Conservation (phyloP, 2,113 vertebrate genomes). For the Nettapus auritus region DNA sequence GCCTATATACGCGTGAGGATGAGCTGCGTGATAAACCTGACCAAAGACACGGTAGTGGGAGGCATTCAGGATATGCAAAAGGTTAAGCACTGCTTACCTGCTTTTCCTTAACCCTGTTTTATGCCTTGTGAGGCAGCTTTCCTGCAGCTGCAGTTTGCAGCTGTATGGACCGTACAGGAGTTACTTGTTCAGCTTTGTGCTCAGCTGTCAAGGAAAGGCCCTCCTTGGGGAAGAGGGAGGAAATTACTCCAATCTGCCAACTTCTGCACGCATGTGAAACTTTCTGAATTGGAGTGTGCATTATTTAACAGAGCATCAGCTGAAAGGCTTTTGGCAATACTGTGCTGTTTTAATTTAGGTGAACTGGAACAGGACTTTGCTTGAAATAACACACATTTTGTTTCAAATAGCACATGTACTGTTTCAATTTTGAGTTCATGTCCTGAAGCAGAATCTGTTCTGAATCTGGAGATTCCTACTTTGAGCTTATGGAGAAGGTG, state of each 20-base stretch:
- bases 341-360: conserved; percentile 46
- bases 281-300: conserved; percentile 65
- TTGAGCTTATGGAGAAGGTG: not conserved
- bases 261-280: conserved; percentile 46
- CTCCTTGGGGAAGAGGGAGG: not conserved
- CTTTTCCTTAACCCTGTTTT: not conserved
- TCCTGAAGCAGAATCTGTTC: not conserved
- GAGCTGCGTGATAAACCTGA: not conserved
- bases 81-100: too few species aligned
- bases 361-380: conserved; percentile 8
- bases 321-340: conserved; percentile 27
- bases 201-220: not conserved
- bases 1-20: accelerated
- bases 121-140: not conserved
- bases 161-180: not conserved
- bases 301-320: conserved; percentile 69
- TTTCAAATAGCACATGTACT: not conserved
- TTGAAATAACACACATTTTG: not conserved
- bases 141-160: not conserved
- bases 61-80: not conserved
- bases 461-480: not conserved
- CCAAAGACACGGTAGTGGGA: too few species aligned
- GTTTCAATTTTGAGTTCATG: not conserved
- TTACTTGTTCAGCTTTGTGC: not conserved
- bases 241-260: not conserved